Evolutionary conservation across 1,140 invertebrate genomes (phyloP), one percentile per base, ranked within the genome.

Genomic region (Nylanderia fulva): DNA sequence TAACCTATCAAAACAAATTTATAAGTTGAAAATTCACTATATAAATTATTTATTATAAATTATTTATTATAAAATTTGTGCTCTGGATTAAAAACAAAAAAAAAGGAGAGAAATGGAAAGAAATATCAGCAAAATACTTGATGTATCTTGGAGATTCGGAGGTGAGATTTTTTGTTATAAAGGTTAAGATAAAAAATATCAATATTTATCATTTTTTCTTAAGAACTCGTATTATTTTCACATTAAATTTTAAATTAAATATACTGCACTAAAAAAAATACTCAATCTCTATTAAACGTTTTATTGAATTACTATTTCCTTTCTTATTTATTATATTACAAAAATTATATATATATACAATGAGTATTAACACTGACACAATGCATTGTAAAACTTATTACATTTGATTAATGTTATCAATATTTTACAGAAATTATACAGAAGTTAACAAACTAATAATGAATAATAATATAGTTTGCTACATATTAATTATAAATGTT

Each of bases 141-240:
- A 94, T 72, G 54, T 94, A 60, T 93, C 93, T 3, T 94, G 94
- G 94, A 92, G 92, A 80, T 94, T 94, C 74, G 94, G 94, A 85
- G 93, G 94, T 94, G 89, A 90, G 79, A 68, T 71, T 27, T 52
- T 84, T 24, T 29, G 39, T n/a, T 68, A 77, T 52, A 79, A 52
- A 33, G 39, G 11, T 1, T 77, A 5, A n/a, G 15, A 33, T 13
- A 0, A 42, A n/a, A 6, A 33, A 33, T 48, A 77, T 48, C 7
- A 9, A 58, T 15, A 33, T 29, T 27, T 64, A 3, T 52, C 11
- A 18, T 21, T 0, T 27, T 29, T 39, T 71, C 18, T 42, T 56
- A 39, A 21, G 13, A 33, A 24, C 68, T 54, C 13, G 13, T 33
- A 21, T 69, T 4, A 56, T 4, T 4, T 0, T 18, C n/a, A 13